phyloP scores from a whole-genome alignment of 2,888 invertebrate species.

The Timandra comae region DNA sequence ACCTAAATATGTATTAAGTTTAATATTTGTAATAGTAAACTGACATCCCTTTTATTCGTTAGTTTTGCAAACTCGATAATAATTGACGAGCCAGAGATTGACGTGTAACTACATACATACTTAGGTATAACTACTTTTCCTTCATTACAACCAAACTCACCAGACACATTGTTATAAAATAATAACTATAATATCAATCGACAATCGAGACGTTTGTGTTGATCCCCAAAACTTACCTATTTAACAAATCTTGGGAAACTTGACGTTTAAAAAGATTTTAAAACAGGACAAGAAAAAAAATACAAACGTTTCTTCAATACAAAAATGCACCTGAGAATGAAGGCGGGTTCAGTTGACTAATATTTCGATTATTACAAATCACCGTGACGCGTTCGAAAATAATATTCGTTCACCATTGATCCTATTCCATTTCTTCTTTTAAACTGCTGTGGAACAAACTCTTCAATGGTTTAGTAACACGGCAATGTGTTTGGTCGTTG shows the following conservation, averaged over 20 bases:
- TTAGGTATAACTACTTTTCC: too few relatives aligned
- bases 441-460: conserved; percentile 3
- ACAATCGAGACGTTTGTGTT: too few relatives aligned
- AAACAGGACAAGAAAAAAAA: conserved; percentile 65
- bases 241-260: conserved; percentile 65
- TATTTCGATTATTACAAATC: conserved; percentile 67
- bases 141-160: too few relatives aligned
- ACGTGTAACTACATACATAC: too few relatives aligned
- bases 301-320: conserved; percentile 68
- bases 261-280: conserved; percentile 62
- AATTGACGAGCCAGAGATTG: too few relatives aligned
- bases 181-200: too few relatives aligned
- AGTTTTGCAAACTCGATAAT: too few relatives aligned
- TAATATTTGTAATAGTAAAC: too few relatives aligned
- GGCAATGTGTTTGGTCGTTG: conserved; percentile 10
- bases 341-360: conserved; percentile 73
- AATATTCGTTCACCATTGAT: conserved; percentile 27
- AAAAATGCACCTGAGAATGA: conserved; percentile 77
- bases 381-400: conserved; percentile 31
- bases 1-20: too few relatives aligned
- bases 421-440: not conserved
- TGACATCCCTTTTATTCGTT: too few relatives aligned
- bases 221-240: conserved; percentile 51
- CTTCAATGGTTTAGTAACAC: conserved; percentile 29
- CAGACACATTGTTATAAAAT: too few relatives aligned